Conservation (phyloP, 2,797 vertebrate genomes). For the Valencia hispanica region DNA sequence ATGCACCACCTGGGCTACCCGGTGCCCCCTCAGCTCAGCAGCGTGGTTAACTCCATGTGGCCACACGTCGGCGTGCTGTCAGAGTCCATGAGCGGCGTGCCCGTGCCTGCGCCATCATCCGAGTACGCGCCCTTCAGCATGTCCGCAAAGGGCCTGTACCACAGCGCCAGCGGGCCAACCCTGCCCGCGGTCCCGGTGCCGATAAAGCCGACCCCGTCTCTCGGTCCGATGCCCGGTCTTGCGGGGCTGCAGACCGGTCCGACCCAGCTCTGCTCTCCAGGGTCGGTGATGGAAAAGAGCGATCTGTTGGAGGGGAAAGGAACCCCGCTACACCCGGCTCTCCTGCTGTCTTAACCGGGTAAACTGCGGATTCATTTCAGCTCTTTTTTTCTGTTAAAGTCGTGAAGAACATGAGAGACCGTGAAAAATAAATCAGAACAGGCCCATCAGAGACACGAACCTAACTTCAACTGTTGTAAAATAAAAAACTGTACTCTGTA, state of each 20-base stretch:
- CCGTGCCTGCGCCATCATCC: slow-evolving; percentile 83
- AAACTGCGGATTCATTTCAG: slow-evolving; percentile 36
- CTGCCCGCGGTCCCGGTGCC: slow-evolving; percentile 93
- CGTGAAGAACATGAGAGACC: not conserved
- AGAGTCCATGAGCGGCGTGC: slow-evolving; percentile 83
- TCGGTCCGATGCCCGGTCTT: slow-evolving; percentile 81
- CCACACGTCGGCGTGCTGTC: slow-evolving; percentile 92
- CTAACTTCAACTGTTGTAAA: not conserved
- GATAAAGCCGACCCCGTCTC: slow-evolving; percentile 90
- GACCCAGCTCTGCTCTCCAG: slow-evolving; percentile 80
- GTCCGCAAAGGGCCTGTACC: slow-evolving; percentile 92
- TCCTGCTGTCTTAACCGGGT: slow-evolving; percentile 83
- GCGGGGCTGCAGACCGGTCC: slow-evolving; percentile 79
- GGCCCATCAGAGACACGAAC: slow-evolving; percentile 16
- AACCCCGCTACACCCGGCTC: slow-evolving; percentile 86
- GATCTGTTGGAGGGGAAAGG: slow-evolving; percentile 84
- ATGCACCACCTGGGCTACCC: slow-evolving; percentile 98
- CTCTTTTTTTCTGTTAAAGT: slow-evolving; percentile 11
- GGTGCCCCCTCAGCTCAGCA: slow-evolving; percentile 88
- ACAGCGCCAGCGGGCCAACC: slow-evolving; percentile 81
- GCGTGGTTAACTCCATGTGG: slow-evolving; percentile 94
- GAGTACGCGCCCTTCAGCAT: slow-evolving; percentile 93
- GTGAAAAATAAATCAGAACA: slow-evolving; percentile 14
- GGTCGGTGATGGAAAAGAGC: slow-evolving; percentile 84
- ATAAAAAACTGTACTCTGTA: slow-evolving; percentile 44